Evolutionary conservation across 1,140 invertebrate genomes (phyloP).

Genomic region (Oncopodura yosiiana): DNA sequence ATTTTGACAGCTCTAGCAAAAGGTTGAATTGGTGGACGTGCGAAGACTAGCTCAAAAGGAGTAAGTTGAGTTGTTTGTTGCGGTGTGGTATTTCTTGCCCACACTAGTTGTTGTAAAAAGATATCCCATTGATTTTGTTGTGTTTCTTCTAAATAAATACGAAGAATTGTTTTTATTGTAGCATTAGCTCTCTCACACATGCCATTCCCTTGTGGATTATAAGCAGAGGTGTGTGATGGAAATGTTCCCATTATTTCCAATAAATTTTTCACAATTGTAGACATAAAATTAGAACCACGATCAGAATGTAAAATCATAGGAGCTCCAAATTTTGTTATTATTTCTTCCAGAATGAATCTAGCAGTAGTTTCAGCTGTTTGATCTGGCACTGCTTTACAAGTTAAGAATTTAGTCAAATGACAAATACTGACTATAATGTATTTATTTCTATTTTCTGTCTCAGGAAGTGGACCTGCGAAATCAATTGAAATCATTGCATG

Average conservation of each 20-base stretch:
- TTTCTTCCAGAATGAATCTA: conserved; percentile 29
- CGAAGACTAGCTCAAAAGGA: too few species aligned
- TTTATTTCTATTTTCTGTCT: conserved; percentile 33
- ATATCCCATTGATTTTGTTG: not conserved
- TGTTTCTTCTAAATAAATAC: not conserved
- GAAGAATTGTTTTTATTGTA: conserved; percentile 39
- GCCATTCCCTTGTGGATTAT: conserved; percentile 38
- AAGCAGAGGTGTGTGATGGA: not conserved
- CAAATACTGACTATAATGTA: conserved; percentile 40
- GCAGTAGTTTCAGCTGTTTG: conserved; percentile 38
- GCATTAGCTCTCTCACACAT: conserved; percentile 40
- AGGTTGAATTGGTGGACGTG: too few species aligned
- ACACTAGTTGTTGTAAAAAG: too few species aligned
- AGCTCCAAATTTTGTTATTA: conserved; percentile 27
- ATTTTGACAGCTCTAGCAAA: too few species aligned
- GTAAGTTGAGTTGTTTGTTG: too few species aligned
- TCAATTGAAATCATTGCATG: conserved; percentile 36
- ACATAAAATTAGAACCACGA: conserved; percentile 13
- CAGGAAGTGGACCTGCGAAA: conserved; percentile 37
- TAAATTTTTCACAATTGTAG: conserved; percentile 6
- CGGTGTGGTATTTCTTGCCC: too few species aligned
- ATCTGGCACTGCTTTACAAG: conserved; percentile 37
- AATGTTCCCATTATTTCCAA: not conserved
- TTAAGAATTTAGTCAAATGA: conserved; percentile 39
- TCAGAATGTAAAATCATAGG: conserved; percentile 30